phyloP scores from a whole-genome alignment of 2,113 vertebrate genomes.

The Paramormyrops kingsleyae region DNA sequence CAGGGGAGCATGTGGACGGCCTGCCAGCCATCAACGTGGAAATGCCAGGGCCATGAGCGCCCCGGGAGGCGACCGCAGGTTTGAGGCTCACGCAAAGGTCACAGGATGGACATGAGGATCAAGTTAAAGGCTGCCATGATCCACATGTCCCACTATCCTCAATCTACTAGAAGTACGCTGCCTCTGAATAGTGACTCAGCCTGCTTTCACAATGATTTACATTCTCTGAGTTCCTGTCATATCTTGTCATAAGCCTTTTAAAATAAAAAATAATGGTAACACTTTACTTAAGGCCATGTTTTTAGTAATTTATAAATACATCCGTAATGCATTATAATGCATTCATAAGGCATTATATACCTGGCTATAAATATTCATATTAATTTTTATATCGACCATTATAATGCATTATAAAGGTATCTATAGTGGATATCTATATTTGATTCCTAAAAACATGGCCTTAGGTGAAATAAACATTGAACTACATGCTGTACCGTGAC shows the following conservation, averaged over 20 bases:
- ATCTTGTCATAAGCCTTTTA: not conserved
- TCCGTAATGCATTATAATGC: too few relatives aligned
- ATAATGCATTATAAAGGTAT: too few relatives aligned
- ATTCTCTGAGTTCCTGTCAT: not conserved
- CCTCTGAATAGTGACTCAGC: not conserved
- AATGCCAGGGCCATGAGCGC: not conserved
- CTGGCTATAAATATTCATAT: too few relatives aligned
- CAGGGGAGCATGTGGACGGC: not conserved
- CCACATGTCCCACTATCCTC: not conserved
- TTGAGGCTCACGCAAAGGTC: not conserved
- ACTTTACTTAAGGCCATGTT: too few relatives aligned
- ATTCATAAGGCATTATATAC: too few relatives aligned
- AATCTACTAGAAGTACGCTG: not conserved
- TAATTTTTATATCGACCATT: too few relatives aligned
- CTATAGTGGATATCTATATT: too few relatives aligned
- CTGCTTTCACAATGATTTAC: not conserved
- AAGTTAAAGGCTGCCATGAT: not conserved
- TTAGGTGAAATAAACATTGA: not conserved
- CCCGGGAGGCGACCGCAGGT: not conserved
- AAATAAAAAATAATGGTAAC: not conserved
- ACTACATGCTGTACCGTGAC: not conserved
- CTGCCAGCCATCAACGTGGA: not conserved
- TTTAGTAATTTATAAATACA: too few relatives aligned
- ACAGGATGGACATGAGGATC: not conserved
- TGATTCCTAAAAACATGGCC: too few relatives aligned